Evolutionary conservation across 2,888 invertebrate species (phyloP), one percentile per base, ranked within the genome.

Genomic region (Caenorhabditis angaria): DNA sequence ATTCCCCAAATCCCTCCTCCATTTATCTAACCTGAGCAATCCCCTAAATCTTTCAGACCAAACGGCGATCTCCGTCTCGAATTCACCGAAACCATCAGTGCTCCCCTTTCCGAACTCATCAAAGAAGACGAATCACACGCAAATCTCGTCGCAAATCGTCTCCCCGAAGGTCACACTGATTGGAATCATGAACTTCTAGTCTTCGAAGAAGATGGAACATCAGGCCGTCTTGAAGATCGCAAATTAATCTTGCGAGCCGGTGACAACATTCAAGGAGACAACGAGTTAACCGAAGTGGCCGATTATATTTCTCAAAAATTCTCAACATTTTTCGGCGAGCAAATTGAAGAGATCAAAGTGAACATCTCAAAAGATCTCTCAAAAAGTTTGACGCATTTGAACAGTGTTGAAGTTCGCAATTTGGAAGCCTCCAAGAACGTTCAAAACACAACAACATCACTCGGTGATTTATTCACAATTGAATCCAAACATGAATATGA

Each of bases 41-140:
- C 32, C 4, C 25, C 4, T 4, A 4, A n/a, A 12, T 54, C 20
- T 56, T 58, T 6, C 35, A 58, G 60, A 20, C 65, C 64, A 3
- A 54, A 68, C 29, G 65, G 62, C 29, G 72, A 72, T 29, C 65
- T 61, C 24, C 74, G 71, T 24, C 55, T 74, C 53, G 75, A 77
- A 35, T 72, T 64, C 53, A 66, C 66, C 20, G 77, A 77, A 56
- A 77, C 74, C 1, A 58, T 77, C 28, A 65, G 61, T 48, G 71
- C 66, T 27, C 61, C 71, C 18, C 12, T 65, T 24, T 64, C 50
- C 14, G 77, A 77, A 29, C 61, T 75, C 3, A 59, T 67, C 18
- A 71, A 69, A 35, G 75, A 77, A 28, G 75, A 77, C 48, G 41
- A 64, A 51, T 66, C 64, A 10, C 68, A 70, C 29, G 59, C 56